Evolutionary conservation across 2,888 invertebrate genomes (phyloP), one percentile per base, ranked within the genome.

Genomic region (Calameuta filiformis): DNA sequence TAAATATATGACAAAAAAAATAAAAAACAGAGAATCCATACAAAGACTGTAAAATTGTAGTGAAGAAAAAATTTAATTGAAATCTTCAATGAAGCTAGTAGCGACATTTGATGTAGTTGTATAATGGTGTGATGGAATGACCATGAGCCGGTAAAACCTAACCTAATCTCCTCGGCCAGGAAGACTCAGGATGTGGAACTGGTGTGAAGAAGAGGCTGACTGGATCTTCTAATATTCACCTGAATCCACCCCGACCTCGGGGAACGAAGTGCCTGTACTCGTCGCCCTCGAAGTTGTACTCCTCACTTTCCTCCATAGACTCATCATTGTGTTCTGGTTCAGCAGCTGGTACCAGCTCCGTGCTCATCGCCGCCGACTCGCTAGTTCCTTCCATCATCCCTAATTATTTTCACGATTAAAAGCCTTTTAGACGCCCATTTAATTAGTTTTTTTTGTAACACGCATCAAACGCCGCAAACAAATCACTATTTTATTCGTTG

Each of bases 211-310:
- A 37, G 40, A 73, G 76, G 71, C 33, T 71, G 80, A 23, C 56
- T 56, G 56, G 56, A 56, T 56, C 56, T 56, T 56, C 56, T 56
- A 73, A 75, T 73, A 81, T 80, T 86, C 91, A 93, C 93, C 93
- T 92, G 85, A 93, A 93, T 76, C 92, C 92, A 79, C 92, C 92
- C 84, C 93, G 90, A 40, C 93, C 92, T 80, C 92, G 89, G 68
- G 91, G 91, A 76, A 92, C 88, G 85, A 92, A 93, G 85, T 93
- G 93, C 83, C 93, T 92, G 81, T 92, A 92, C 78, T 92, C 91
- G 74, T 92, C 91, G 75, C 90, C 89, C 73, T 92, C 91, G 89
- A 92, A 90, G 88, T 90, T 87, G 80, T 89, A 90, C 77, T 77
- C 89, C 69, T 91, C 91, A 74, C 86, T 79, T 76, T 90, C 91